phyloP scores from a whole-genome alignment of 2,113 vertebrate species.

The Delphinapterus leucas region DNA sequence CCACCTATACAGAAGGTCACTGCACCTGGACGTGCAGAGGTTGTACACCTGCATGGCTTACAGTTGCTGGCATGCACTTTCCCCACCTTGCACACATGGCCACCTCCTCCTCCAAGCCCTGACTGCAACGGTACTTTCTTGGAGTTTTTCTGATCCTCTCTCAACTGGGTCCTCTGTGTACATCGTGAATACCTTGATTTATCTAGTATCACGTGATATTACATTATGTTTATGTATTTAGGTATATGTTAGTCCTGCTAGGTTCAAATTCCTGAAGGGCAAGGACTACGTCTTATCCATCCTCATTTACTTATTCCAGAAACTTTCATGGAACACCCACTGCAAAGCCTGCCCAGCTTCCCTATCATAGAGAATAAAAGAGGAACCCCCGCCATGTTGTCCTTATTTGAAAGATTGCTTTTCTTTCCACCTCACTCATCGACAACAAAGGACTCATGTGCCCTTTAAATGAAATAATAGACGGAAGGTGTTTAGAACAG shows the following conservation, averaged over 20 bases:
- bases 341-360: not conserved
- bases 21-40: fast-evolving
- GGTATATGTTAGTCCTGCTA: not conserved
- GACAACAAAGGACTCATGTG: not conserved
- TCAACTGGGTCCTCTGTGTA: not conserved
- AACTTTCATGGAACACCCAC: not conserved
- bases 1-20: fast-evolving
- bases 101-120: not conserved
- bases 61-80: fast-evolving
- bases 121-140: not conserved
- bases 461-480: not conserved
- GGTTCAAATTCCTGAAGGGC: not conserved
- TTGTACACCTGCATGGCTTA: fast-evolving
- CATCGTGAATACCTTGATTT: not conserved
- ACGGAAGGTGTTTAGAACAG: not conserved
- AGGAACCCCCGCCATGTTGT: not conserved
- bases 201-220: no score
- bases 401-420: not conserved
- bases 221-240: not conserved
- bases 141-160: not conserved
- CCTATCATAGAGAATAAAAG: not conserved
- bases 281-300: not conserved
- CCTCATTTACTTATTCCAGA: not conserved
- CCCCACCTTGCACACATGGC: fast-evolving
- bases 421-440: not conserved